Percentiles rank a stretch among this genome's conserved stretches.
These are phyloP conservation scores for Microctenopoma lineatum DNA, from an alignment of 2,797 vertebrate species.

Conservation along the genomic window DNA sequence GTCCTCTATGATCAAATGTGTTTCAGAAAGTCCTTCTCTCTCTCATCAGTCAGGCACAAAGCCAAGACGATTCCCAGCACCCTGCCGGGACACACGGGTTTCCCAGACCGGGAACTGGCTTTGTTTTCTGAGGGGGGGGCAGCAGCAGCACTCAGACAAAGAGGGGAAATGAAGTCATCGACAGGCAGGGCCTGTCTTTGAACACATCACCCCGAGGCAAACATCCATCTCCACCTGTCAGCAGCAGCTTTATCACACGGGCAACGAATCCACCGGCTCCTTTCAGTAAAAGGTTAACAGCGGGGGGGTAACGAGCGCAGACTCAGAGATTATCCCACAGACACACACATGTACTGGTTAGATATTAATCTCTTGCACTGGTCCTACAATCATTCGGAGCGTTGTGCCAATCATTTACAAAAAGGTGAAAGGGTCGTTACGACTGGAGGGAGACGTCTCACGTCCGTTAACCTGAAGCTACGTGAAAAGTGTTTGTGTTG, in stretches of 20 bases:
- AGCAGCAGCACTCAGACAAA: conserved; percentile 27
- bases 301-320: conserved; percentile 36
- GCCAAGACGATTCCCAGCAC: conserved; percentile 38
- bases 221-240: conserved; percentile 63
- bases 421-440: no score
- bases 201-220: conserved; percentile 53
- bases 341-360: conserved; percentile 34
- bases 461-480: no score
- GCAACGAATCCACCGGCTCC: conserved; percentile 14
- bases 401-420: not conserved
- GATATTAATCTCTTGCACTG: conserved; percentile 29
- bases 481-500: no score
- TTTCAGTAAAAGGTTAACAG: conserved; percentile 52
- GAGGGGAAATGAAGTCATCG: conserved; percentile 57
- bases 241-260: conserved; percentile 46
- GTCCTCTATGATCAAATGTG: conserved; percentile 27
- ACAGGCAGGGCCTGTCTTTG: conserved; percentile 56
- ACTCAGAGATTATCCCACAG: conserved; percentile 29
- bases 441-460: no score
- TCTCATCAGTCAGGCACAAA: conserved; percentile 41
- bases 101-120: conserved; percentile 3
- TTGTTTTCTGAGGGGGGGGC: conserved; percentile 44
- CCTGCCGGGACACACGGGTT: conserved; percentile 49
- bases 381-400: not conserved
- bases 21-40: conserved; percentile 7